Base-by-base conservation (phyloP, 2,113 vertebrate species). In the Brachypteracias leptosomus region DNA sequence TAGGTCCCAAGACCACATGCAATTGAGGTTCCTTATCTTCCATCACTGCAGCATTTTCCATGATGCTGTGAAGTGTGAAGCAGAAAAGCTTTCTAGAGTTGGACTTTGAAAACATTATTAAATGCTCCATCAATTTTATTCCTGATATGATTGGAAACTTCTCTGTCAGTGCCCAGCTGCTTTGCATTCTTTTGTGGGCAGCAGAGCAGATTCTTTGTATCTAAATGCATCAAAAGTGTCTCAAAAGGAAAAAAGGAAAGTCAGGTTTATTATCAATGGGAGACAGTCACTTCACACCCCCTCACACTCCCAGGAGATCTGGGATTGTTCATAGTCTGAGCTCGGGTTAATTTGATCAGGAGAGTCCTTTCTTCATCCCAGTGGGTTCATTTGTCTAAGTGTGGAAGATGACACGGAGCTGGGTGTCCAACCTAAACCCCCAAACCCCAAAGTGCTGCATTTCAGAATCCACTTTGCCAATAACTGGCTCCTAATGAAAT, bases 91-190 rank as follows among this genome's bases (percentile, higher is more conserved):
- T 70, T 6, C 55, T 10, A 2, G 42, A 35, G 12, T 11, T 54
- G 63, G 20, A 6, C 46, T 59, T 74, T 63, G 28, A 33, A 58
- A 22, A 79, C 16, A 9, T n/a, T 22, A 11, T 4, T 18, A 42
- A 42, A 20, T 0, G 0, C 28, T 77, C 65, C 36, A 24, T 24
- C 9, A 13, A 3, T 14, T 63, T 58, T 28, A 6, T 47, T 55
- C 10, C 0, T 4, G 9, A 10, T 4, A 9, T 2, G 21, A 52
- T 18, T 11, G 7, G 38, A n/a, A 42, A 52, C 18, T 47, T 25
- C n/a, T 29, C 73, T 65, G 51, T 61, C n/a, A 4, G 47, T 21
- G 29, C 65, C 70, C 61, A 33, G 14, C 44, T 18, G 54, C 21
- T 4, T 33, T 26, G 18, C 18, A 2, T 7, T 25, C 66, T 70